Conservation (phyloP, 2,797 vertebrate species). For the Lophius americanus region DNA sequence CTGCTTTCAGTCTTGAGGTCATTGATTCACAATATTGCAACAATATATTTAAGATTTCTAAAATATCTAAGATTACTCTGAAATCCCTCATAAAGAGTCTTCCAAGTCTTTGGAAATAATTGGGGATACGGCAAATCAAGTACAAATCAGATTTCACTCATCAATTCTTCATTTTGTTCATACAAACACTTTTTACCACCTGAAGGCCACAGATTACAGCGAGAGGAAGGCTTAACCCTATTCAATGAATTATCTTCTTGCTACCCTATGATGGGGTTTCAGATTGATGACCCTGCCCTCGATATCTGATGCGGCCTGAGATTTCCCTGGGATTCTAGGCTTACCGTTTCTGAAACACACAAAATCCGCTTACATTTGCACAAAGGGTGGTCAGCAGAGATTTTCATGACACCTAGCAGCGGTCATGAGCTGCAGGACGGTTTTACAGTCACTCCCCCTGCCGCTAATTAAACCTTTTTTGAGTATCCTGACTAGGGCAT, state of each 20-base stretch:
- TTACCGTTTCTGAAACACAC: constrained; percentile 66
- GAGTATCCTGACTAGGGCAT: constrained; percentile 40
- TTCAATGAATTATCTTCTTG: constrained; percentile 74
- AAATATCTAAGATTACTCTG: background rate
- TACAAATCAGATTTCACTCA: constrained; percentile 73
- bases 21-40: background rate
- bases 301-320: constrained; percentile 55
- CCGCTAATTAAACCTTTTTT: constrained; percentile 37
- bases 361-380: constrained; percentile 15
- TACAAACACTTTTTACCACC: constrained; percentile 50
- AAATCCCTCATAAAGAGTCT: background rate
- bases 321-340: constrained; percentile 75
- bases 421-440: constrained; percentile 22
- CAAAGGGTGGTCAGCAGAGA: constrained; percentile 31
- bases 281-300: constrained; percentile 78
- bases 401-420: constrained; percentile 34
- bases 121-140: constrained; percentile 50
- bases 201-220: constrained; percentile 43
- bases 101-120: constrained; percentile 39
- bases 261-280: constrained; percentile 76
- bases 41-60: background rate
- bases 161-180: constrained; percentile 70
- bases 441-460: constrained; percentile 33
- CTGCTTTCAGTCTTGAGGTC: background rate
- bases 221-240: constrained; percentile 64